Evolutionary conservation across 2,797 vertebrate genomes (phyloP), one percentile per base, ranked within the genome.

Genomic region (Mus caroli): DNA sequence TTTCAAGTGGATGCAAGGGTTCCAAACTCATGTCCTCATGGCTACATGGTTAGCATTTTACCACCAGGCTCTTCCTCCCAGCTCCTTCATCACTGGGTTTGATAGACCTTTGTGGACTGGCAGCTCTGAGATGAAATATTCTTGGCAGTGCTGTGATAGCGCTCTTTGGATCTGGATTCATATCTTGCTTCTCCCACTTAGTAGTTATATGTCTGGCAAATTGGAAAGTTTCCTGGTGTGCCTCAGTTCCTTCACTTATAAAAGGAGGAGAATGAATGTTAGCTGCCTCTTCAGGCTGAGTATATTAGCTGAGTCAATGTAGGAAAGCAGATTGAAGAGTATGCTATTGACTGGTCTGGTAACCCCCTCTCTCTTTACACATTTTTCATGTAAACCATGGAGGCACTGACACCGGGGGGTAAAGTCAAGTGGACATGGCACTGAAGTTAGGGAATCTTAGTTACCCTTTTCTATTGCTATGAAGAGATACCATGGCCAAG

Each of bases 161-260:
- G 75, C 28, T 6, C n/a, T 91, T 84, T 77, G 76, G 31, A 54
- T 90, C 4, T 79, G 56, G 67, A 40, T 96, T 92, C 76, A 71
- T 40, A 86, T 76, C 40, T 24, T 82, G 31, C 17, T 37, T 78
- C 2, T 50, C 85, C 69, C 20, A 71, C 6, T 64, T 31, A 78
- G 34, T 26, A 24, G 9, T 88, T 77, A 94, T 83, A 78, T 3
- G 19, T 40, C 4, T 31, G 31, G 20, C 50, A 62, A 91, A 95
- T 37, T 20, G 34, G 24, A 43, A n/a, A 26, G n/a, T 96, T 91
- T 96, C 31, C 75, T 89, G 22, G 31, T 56, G 11, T 91, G 50
- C 22, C 43, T 87, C 1, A 3, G 6, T 83, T 67, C 3, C 43
- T 14, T 87, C n/a, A 37, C 92, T 87, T 69, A 31, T 52, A 86